Evolutionary conservation across 2,797 vertebrate species (phyloP).

Genomic region (Percopsis omiscomaycus): DNA sequence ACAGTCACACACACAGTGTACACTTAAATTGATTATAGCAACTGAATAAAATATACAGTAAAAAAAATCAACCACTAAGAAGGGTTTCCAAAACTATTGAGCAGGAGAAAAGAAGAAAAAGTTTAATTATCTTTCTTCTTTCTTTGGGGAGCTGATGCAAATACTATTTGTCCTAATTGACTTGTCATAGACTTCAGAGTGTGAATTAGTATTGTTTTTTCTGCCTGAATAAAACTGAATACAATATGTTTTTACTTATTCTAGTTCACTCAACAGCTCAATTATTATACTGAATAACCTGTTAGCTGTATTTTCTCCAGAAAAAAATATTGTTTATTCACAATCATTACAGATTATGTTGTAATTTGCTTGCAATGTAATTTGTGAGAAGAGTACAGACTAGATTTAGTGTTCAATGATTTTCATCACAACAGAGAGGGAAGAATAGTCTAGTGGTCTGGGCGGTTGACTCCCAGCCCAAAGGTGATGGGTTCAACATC

Average conservation of each 20-base stretch:
- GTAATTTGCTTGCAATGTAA: too few relatives aligned
- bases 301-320: neutral
- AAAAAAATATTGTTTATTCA: neutral
- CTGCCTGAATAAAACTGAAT: neutral
- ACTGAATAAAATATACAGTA: constrained; percentile 18
- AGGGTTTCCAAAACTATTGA: constrained; percentile 49
- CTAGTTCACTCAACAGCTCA: neutral
- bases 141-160: constrained; percentile 35
- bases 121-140: constrained; percentile 44
- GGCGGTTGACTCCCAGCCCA: too few relatives aligned
- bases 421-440: too few relatives aligned
- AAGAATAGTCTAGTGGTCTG: too few relatives aligned
- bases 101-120: constrained; percentile 42
- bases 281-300: constrained; percentile 2
- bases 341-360: neutral
- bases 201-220: constrained; percentile 8
- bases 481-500: too few relatives aligned
- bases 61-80: constrained; percentile 51
- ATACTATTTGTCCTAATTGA: constrained; percentile 14
- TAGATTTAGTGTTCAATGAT: too few relatives aligned
- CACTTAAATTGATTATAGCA: constrained; percentile 60
- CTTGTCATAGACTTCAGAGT: constrained; percentile 1
- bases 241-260: neutral
- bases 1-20: constrained; percentile 49
- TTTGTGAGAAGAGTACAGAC: neutral